These are phyloP conservation scores for Heliconius eleuchia DNA, from an alignment of 1,140 invertebrate species.

Conservation along the genomic window DNA sequence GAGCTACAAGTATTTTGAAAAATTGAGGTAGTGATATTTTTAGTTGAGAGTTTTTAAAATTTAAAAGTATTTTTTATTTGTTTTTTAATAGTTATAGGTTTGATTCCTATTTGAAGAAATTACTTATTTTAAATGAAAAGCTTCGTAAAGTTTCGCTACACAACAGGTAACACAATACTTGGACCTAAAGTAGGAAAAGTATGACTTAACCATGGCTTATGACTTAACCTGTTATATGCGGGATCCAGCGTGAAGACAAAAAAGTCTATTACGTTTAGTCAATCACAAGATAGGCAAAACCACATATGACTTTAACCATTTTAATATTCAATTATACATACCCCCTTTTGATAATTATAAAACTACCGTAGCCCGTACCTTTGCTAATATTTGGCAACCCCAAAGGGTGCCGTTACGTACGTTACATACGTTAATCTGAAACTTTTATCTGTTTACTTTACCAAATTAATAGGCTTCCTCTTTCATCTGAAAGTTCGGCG, in stretches of 20 bases:
- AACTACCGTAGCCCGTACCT: conserved; percentile 3
- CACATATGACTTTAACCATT: not conserved
- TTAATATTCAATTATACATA: conserved; percentile 7
- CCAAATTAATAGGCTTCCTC: not conserved
- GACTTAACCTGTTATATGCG: not conserved
- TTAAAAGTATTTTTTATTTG: too few relatives aligned
- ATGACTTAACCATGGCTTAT: too few relatives aligned
- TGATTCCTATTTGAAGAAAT: too few relatives aligned
- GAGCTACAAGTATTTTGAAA: too few relatives aligned
- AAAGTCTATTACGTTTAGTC: not conserved
- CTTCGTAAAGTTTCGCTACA: too few relatives aligned
- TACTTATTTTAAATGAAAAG: too few relatives aligned
- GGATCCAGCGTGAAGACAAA: not conserved
- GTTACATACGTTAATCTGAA: not conserved
- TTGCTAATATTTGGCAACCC: conserved; percentile 3
- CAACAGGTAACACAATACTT: too few relatives aligned
- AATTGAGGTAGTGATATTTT: too few relatives aligned
- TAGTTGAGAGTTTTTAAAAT: too few relatives aligned
- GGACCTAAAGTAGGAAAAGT: too few relatives aligned
- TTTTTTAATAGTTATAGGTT: too few relatives aligned
- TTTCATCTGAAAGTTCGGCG: too few relatives aligned
- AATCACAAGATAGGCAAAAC: not conserved
- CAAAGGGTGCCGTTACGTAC: not conserved
- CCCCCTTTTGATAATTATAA: conserved; percentile 4
- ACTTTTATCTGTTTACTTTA: not conserved